These are phyloP conservation scores for Bungarus multicinctus DNA, from an alignment of 2,113 vertebrate species.

Conservation along the genomic window DNA sequence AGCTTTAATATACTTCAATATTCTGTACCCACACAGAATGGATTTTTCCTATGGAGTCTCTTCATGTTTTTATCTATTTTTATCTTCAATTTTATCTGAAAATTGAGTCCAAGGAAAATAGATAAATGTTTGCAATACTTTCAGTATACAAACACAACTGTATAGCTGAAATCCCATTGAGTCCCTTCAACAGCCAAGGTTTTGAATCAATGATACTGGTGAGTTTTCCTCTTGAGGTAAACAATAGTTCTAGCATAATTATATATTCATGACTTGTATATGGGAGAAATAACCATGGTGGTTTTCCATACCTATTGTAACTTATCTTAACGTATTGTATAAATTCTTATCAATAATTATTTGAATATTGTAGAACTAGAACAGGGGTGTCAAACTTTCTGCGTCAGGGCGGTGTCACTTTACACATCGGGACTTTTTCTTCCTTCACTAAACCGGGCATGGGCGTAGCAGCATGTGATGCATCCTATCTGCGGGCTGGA, in stretches of 20 bases:
- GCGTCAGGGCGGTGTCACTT: too few relatives aligned
- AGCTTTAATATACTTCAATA: not conserved
- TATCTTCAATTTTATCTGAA: not conserved
- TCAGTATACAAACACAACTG: not conserved
- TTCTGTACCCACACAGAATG: not conserved
- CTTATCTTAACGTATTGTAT: not conserved
- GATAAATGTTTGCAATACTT: not conserved
- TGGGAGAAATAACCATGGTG: not conserved
- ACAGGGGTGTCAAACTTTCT: too few relatives aligned
- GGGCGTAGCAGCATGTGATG: too few relatives aligned
- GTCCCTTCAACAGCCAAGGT: not conserved
- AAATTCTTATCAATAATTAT: not conserved
- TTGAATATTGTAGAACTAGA: not conserved
- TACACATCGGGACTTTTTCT: too few relatives aligned
- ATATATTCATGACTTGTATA: not conserved
- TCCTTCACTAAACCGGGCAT: too few relatives aligned
- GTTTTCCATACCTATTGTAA: not conserved
- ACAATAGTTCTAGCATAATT: not conserved
- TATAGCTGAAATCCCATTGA: not conserved
- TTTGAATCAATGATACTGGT: not conserved
- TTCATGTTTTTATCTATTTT: not conserved
- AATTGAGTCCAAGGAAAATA: not conserved
- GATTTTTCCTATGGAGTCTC: not conserved
- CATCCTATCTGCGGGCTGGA: too few relatives aligned
- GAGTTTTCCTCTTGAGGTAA: not conserved